Evolutionary conservation across 2,113 vertebrate genomes (phyloP).

Genomic region (Paraplagusia blochii): DNA sequence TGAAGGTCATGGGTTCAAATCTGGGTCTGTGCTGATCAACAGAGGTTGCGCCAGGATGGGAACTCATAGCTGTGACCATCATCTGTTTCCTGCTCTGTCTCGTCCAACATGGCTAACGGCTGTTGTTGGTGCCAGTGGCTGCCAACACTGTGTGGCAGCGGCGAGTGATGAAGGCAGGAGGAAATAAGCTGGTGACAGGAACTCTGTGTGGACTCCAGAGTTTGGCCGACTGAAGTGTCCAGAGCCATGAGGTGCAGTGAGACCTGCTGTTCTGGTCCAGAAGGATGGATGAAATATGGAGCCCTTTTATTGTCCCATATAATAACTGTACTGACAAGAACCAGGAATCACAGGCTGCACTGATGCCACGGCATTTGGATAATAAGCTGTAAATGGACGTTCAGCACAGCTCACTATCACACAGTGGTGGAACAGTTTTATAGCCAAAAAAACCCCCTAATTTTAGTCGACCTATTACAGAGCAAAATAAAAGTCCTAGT

Average conservation of each 20-base stretch:
- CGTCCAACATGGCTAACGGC: constrained; percentile 21
- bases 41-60: no score
- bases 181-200: constrained; percentile 46
- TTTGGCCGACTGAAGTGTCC: constrained; percentile 20
- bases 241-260: constrained; percentile 1
- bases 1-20: background rate
- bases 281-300: constrained; percentile 64
- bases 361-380: constrained; percentile 75
- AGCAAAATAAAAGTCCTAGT: constrained; percentile 26
- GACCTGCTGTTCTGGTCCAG: constrained; percentile 5
- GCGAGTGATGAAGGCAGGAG: constrained; percentile 36
- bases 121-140: constrained; percentile 23
- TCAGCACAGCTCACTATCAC: constrained; percentile 48
- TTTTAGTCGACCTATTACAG: constrained; percentile 51
- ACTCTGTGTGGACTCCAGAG: constrained; percentile 23
- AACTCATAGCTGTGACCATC: no score
- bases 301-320: constrained; percentile 62
- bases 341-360: constrained; percentile 57
- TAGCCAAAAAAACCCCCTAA: constrained; percentile 62
- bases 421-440: constrained; percentile 33
- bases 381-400: constrained; percentile 71
- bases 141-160: constrained; percentile 19
- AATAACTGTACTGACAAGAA: constrained; percentile 73
- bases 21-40: no score
- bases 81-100: background rate